phyloP scores from a whole-genome alignment of 2,113 vertebrate species.

The Canis aureus region DNA sequence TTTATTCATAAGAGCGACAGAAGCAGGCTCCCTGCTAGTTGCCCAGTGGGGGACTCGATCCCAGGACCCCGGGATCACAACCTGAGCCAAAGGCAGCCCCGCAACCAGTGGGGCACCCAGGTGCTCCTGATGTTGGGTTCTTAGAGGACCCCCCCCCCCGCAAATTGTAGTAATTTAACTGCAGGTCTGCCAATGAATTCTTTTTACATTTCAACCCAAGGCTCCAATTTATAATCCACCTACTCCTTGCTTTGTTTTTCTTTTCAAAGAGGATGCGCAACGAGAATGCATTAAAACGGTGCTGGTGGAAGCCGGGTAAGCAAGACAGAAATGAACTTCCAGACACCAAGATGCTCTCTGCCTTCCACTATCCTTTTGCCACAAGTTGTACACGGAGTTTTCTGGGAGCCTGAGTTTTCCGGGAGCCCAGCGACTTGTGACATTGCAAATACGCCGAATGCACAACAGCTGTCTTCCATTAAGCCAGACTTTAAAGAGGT shows the following conservation, averaged over 20 bases:
- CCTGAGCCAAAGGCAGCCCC: too few relatives aligned
- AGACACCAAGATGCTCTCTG: neutral
- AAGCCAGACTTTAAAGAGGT: conserved; percentile 54
- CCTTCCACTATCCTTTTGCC: neutral
- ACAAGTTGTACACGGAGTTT: neutral
- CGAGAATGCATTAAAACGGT: neutral
- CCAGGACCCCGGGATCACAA: too few relatives aligned
- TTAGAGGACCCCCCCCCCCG: too few relatives aligned
- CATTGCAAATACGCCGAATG: neutral
- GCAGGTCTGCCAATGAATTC: neutral
- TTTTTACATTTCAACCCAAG: neutral
- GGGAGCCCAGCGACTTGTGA: neutral
- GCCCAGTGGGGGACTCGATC: too few relatives aligned
- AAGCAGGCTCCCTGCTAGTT: too few relatives aligned
- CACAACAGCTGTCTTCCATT: conserved; percentile 57
- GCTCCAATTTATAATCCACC: conserved; percentile 12
- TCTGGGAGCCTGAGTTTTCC: conserved; percentile 36
- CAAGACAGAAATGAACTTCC: neutral
- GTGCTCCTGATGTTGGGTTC: too few relatives aligned
- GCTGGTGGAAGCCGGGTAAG: neutral
- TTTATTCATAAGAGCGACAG: too few relatives aligned
- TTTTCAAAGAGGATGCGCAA: neutral
- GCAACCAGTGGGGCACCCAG: too few relatives aligned
- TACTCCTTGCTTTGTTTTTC: neutral
- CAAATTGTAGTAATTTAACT: neutral